These are phyloP conservation scores for Drosophila sp. DNA, from an alignment of 1,140 invertebrate species.

Conservation along the genomic window DNA sequence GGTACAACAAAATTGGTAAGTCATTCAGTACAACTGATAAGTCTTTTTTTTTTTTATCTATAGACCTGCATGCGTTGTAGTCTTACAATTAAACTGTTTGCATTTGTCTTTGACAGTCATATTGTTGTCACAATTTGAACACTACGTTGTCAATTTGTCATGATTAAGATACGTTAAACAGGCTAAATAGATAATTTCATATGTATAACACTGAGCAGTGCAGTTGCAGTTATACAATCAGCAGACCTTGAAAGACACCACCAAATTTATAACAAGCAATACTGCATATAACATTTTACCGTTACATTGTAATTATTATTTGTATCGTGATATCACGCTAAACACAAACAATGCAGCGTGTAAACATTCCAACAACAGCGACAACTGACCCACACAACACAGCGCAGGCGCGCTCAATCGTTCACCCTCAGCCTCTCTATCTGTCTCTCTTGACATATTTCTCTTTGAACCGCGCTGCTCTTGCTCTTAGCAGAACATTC, in stretches of 20 bases:
- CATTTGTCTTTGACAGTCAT: slow-evolving; percentile 24
- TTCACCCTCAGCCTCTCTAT: slow-evolving; percentile 9
- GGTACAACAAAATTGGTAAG: slow-evolving; percentile 6
- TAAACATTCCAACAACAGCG: slow-evolving; percentile 29
- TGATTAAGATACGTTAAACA: slow-evolving; percentile 25
- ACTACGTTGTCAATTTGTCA: slow-evolving; percentile 50
- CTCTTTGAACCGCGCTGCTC: neutral
- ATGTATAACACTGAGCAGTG: neutral
- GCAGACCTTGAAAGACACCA: slow-evolving; percentile 5
- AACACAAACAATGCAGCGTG: slow-evolving; percentile 31
- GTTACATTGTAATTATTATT: neutral
- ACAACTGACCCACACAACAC: slow-evolving; percentile 54
- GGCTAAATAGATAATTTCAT: slow-evolving; percentile 7
- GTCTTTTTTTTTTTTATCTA: slow-evolving; percentile 25
- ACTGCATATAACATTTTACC: slow-evolving; percentile 7
- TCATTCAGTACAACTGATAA: slow-evolving; percentile 30
- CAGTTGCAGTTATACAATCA: slow-evolving; percentile 16
- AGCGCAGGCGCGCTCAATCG: slow-evolving; percentile 57
- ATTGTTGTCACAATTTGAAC: slow-evolving; percentile 18
- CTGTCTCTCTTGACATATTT: slow-evolving; percentile 9
- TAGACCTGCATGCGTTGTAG: slow-evolving; percentile 27
- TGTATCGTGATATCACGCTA: slow-evolving; percentile 14
- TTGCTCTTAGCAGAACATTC: neutral
- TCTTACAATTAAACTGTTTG: slow-evolving; percentile 35
- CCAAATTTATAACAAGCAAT: neutral